Percentiles rank a stretch among this genome's conserved stretches.
phyloP scores from a whole-genome alignment of 2,113 vertebrate genomes.

The Thomomys bottae region DNA sequence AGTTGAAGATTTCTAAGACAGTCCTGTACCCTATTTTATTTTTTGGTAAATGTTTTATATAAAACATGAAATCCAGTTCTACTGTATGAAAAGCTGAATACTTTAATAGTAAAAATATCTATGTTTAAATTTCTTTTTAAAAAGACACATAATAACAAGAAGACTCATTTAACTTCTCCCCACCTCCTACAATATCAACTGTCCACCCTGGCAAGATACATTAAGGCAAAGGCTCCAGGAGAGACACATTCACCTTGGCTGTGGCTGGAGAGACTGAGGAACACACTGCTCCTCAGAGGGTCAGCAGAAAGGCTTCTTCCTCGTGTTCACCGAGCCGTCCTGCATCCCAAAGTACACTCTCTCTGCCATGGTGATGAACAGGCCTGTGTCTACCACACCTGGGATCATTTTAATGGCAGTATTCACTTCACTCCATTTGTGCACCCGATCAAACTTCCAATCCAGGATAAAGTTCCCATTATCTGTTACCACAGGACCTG shows the following conservation, averaged over 20 bases:
- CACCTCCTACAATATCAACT: background rate
- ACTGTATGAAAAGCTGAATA: conserved; percentile 67
- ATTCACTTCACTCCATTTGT: conserved; percentile 94
- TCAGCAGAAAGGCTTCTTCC: conserved; percentile 88
- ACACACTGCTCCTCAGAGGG: fast-evolving
- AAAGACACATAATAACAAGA: conserved; percentile 78
- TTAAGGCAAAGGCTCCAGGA: conserved; percentile 85
- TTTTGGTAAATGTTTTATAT: conserved; percentile 85
- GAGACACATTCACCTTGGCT: background rate
- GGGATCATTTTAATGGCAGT: conserved; percentile 97
- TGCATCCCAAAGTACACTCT: conserved; percentile 97
- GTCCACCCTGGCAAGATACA: conserved; percentile 50
- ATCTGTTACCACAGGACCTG: conserved; percentile 97
- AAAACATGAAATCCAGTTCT: conserved; percentile 82
- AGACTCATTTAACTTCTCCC: conserved; percentile 69
- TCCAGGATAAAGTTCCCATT: conserved; percentile 98
- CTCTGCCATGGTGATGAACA: conserved; percentile 96
- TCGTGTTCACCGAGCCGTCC: conserved; percentile 91
- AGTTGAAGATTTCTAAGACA: conserved; percentile 72
- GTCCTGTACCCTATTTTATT: conserved; percentile 61
- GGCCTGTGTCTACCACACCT: conserved; percentile 97
- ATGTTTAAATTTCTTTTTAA: conserved; percentile 79
- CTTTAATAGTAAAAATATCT: conserved; percentile 80
- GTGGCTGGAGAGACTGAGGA: conserved; percentile 23
- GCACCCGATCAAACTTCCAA: conserved; percentile 96